Percentiles rank a stretch among this genome's conserved stretches.
phyloP scores from a whole-genome alignment of 2,113 vertebrate species.

The Capricornis sumatraensis region DNA sequence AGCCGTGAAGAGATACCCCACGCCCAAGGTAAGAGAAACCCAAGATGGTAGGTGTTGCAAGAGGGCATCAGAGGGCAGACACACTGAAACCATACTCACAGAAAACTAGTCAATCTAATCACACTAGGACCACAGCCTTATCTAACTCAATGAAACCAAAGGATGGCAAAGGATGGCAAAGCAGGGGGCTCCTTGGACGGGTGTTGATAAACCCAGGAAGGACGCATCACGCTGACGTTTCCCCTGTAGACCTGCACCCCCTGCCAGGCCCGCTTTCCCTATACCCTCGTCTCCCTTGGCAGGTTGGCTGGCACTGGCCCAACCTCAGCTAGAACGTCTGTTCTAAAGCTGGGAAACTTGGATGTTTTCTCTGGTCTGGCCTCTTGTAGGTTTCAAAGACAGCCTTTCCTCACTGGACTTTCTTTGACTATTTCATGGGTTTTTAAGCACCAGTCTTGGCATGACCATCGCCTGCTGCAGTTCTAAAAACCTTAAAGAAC shows the following conservation, averaged over 20 bases:
- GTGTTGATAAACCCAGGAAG: slow-evolving; percentile 46
- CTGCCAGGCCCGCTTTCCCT: slow-evolving; percentile 43
- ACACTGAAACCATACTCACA: too few relatives aligned
- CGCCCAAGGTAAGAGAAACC: too few relatives aligned
- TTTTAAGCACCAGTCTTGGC: neutral
- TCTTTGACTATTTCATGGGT: neutral
- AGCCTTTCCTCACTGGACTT: neutral
- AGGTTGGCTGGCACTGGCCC: slow-evolving; percentile 25
- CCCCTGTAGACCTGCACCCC: neutral
- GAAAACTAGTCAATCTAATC: too few relatives aligned
- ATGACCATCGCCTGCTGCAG: neutral
- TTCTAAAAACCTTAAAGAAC: neutral
- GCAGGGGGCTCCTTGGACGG: slow-evolving; percentile 29
- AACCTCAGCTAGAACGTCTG: slow-evolving; percentile 19
- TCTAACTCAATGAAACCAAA: neutral
- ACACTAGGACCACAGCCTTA: too few relatives aligned
- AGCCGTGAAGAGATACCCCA: too few relatives aligned
- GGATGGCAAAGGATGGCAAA: neutral
- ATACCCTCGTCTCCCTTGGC: neutral
- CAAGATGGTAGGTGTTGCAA: too few relatives aligned
- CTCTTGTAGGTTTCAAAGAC: neutral
- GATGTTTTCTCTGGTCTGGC: neutral
- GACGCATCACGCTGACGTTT: neutral
- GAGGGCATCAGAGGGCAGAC: too few relatives aligned
- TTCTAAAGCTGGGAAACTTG: neutral